Conservation (phyloP, 2,888 invertebrate genomes). For the Penaeus monodon region DNA sequence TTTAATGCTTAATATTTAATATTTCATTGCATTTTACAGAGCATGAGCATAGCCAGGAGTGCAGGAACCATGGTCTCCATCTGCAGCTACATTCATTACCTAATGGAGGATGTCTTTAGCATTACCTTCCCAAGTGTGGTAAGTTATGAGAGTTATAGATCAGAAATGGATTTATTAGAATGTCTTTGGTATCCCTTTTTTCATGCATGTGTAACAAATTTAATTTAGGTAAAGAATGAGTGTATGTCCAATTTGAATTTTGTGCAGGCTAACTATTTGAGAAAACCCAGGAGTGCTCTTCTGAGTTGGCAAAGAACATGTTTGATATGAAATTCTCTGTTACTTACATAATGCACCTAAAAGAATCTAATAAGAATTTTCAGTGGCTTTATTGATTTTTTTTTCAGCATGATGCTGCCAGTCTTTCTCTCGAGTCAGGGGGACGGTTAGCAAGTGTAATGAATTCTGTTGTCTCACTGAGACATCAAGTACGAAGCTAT, state of each 20-base stretch:
- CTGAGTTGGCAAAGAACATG: too few species aligned
- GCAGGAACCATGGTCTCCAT: slow-evolving; percentile 49
- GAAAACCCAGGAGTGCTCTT: too few species aligned
- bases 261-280: too few species aligned
- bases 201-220: background rate
- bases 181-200: background rate
- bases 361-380: too few species aligned
- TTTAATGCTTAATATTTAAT: background rate
- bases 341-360: too few species aligned
- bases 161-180: background rate
- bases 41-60: slow-evolving; percentile 39
- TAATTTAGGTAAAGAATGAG: too few species aligned
- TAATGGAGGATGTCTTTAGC: slow-evolving; percentile 52
- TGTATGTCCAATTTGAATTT: too few species aligned
- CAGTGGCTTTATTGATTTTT: background rate
- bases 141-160: slow-evolving; percentile 3
- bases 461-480: slow-evolving; percentile 42
- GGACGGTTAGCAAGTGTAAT: slow-evolving; percentile 31
- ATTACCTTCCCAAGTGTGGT: slow-evolving; percentile 46
- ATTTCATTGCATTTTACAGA: background rate
- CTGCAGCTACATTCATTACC: slow-evolving; percentile 45
- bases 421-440: slow-evolving; percentile 37
- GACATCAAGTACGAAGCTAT: slow-evolving; percentile 32
- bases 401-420: slow-evolving; percentile 45
- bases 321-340: too few species aligned